Conservation (phyloP, 2,888 invertebrate genomes). For the Pandemis cinnamomeana region DNA sequence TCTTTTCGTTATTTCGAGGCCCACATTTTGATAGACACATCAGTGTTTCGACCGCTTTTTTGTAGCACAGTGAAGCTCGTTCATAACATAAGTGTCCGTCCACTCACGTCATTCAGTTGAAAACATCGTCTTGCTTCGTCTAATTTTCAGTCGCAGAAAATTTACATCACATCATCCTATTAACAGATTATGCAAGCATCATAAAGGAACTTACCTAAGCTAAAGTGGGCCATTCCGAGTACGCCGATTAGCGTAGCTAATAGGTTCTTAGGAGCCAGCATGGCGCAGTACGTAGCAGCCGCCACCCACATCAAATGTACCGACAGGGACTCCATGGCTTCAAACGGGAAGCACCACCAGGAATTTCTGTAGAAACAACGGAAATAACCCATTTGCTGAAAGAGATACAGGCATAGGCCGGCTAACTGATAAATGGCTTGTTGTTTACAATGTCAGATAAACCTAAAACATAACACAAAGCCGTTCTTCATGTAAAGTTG, state of each 20-base stretch:
- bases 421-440: too few species aligned
- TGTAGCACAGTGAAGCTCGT: too few species aligned
- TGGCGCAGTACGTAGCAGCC: slow-evolving; percentile 93
- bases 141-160: background rate
- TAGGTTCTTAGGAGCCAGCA: slow-evolving; percentile 92
- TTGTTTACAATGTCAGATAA: too few species aligned
- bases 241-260: slow-evolving; percentile 94
- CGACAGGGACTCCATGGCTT: slow-evolving; percentile 93
- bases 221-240: slow-evolving; percentile 94
- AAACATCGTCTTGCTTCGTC: too few species aligned
- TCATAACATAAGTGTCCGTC: too few species aligned
- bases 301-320: slow-evolving; percentile 96
- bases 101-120: too few species aligned
- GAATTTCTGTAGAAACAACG: slow-evolving; percentile 86
- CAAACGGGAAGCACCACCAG: slow-evolving; percentile 96
- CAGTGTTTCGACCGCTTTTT: too few species aligned
- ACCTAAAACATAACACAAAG: too few species aligned
- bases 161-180: slow-evolving; percentile 21
- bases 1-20: too few species aligned
- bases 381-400: background rate
- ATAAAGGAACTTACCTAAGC: slow-evolving; percentile 86
- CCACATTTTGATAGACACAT: too few species aligned
- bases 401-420: too few species aligned
- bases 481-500: too few species aligned
- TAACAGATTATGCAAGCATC: slow-evolving; percentile 33